Evolutionary conservation across 2,113 vertebrate species (phyloP).

Genomic region (Rhodinocichla rosea): DNA sequence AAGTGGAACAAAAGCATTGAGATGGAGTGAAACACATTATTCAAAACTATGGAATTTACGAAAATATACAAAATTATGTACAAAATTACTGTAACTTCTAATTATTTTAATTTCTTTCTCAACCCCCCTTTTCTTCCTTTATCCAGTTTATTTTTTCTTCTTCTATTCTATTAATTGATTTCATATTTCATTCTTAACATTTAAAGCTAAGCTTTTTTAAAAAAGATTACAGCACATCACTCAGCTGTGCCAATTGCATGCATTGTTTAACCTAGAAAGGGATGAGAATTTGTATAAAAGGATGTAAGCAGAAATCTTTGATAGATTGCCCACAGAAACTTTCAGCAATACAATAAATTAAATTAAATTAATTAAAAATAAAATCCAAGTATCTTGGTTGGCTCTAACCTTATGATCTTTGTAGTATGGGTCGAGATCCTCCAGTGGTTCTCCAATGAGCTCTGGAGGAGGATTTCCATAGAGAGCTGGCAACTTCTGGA

Average conservation of each 20-base stretch:
- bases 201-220: neutral
- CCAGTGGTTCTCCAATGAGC: constrained; percentile 88
- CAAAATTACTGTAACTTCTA: neutral
- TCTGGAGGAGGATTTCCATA: constrained; percentile 86
- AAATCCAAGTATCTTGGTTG: neutral
- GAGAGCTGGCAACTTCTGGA: constrained; percentile 90
- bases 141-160: neutral
- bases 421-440: constrained; percentile 93
- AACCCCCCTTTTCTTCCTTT: neutral
- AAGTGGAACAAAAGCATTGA: neutral
- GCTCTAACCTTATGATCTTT: constrained; percentile 83
- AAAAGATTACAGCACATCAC: neutral
- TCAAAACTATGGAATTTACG: neutral
- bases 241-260: neutral
- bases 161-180: neutral
- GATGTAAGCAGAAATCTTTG: neutral
- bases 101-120: neutral
- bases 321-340: neutral
- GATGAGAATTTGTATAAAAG: neutral
- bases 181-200: neutral
- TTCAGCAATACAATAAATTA: neutral
- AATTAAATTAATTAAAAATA: neutral
- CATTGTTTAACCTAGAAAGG: neutral
- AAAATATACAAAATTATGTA: neutral
- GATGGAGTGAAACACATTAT: neutral